A percentile compares a stretch with the other conserved stretches of the same genome.
These are phyloP conservation scores for Anastrepha obliqua DNA, from an alignment of 1,140 invertebrate genomes.

Conservation along the genomic window DNA sequence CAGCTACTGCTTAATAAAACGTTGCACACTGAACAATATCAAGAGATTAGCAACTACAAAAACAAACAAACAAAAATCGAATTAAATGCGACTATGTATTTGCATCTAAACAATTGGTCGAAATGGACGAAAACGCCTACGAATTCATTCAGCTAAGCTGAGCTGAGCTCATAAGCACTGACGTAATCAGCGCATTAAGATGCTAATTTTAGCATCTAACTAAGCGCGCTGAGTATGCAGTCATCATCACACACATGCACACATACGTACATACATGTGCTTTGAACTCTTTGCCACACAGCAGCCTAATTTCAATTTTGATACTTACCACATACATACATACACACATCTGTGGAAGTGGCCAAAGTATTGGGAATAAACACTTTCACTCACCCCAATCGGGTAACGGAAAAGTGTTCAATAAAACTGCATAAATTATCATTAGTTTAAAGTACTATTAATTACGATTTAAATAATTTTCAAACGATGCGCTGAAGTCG, in stretches of 20 bases:
- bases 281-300: background rate
- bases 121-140: slow-evolving; percentile 26
- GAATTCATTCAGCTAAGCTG: background rate
- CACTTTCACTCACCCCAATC: slow-evolving; percentile 10
- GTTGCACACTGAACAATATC: background rate
- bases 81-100: background rate
- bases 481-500: background rate
- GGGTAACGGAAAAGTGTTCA: background rate
- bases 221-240: background rate
- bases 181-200: slow-evolving; percentile 33
- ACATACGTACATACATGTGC: background rate
- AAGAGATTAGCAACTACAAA: background rate
- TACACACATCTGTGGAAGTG: background rate
- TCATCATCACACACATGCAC: background rate
- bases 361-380: background rate
- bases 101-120: background rate
- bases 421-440: background rate
- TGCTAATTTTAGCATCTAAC: slow-evolving; percentile 40
- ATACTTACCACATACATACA: background rate
- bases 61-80: background rate
- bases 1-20: background rate
- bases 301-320: background rate
- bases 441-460: slow-evolving; percentile 24
- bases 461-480: slow-evolving; percentile 18
- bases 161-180: slow-evolving; percentile 41